A percentile compares a stretch with the other conserved stretches of the same genome.
Evolutionary conservation across 2,113 vertebrate species (phyloP).

Genomic region (Oryzias curvinotus): DNA sequence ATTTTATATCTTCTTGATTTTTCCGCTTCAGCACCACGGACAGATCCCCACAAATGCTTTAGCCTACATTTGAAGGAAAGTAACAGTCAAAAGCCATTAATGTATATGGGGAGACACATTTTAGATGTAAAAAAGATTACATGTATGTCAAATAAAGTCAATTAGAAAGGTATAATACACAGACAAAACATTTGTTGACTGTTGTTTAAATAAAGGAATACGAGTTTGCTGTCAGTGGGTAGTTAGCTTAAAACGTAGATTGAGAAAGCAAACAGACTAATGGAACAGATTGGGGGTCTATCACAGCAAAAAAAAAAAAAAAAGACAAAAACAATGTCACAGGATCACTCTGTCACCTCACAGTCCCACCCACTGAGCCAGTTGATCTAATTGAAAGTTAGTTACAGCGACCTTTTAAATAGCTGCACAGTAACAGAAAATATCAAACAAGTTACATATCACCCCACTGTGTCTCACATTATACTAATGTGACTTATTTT

Average conservation of each 20-base stretch:
- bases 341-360: conserved; percentile 41
- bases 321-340: conserved; percentile 53
- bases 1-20: conserved; percentile 9
- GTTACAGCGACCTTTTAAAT: conserved; percentile 31
- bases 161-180: too few relatives aligned
- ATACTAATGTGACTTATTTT: conserved; percentile 20
- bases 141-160: too few relatives aligned
- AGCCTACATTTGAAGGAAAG: not conserved
- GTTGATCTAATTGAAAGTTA: conserved; percentile 49
- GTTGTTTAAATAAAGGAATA: too few relatives aligned
- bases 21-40: conserved; percentile 65
- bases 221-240: too few relatives aligned
- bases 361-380: conserved; percentile 52
- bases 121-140: not conserved
- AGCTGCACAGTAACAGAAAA: conserved; percentile 41
- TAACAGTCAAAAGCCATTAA: not conserved
- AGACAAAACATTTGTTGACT: too few relatives aligned
- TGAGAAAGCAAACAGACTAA: conserved; percentile 5
- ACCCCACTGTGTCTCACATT: conserved; percentile 28
- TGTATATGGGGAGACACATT: not conserved
- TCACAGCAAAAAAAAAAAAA: conserved; percentile 33
- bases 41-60: conserved; percentile 25
- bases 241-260: too few relatives aligned
- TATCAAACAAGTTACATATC: conserved; percentile 33
- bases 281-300: conserved; percentile 22